Conservation (phyloP, 2,113 vertebrate species). For the Rattus norvegicus region DNA sequence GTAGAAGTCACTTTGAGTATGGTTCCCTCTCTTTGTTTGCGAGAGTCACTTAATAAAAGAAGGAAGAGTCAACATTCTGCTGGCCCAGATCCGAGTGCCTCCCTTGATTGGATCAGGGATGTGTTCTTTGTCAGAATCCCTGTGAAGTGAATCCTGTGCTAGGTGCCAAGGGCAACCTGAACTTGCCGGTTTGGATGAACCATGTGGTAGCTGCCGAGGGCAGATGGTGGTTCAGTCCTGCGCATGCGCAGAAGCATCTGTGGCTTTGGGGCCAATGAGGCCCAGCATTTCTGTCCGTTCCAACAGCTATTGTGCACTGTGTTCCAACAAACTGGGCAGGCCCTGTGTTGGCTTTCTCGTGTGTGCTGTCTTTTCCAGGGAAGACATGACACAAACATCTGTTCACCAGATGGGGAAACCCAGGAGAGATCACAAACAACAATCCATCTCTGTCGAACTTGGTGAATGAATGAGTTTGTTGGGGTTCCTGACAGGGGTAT, state of each 20-base stretch:
- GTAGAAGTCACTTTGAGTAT: conserved; percentile 37
- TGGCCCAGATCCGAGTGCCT: neutral
- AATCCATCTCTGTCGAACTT: neutral
- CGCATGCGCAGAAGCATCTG: too few relatives aligned
- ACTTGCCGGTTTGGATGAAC: neutral
- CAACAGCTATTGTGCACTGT: neutral
- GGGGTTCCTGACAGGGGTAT: neutral
- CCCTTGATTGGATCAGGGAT: neutral
- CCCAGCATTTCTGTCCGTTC: accelerated
- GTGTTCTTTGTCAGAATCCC: neutral
- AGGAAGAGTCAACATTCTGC: neutral
- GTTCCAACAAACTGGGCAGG: accelerated
- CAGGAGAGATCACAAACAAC: neutral
- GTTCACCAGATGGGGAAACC: neutral
- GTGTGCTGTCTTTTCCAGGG: neutral
- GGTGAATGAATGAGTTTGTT: neutral
- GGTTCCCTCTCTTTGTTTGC: neutral
- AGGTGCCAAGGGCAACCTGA: neutral
- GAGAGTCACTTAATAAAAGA: conserved; percentile 7
- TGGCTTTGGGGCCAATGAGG: neutral
- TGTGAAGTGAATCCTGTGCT: neutral
- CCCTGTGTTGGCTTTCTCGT: neutral
- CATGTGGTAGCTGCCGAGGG: neutral
- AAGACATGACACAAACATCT: neutral
- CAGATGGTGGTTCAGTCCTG: neutral